Base-by-base conservation (phyloP, 2,113 vertebrate species). In the Urocynchramus pylzowi region DNA sequence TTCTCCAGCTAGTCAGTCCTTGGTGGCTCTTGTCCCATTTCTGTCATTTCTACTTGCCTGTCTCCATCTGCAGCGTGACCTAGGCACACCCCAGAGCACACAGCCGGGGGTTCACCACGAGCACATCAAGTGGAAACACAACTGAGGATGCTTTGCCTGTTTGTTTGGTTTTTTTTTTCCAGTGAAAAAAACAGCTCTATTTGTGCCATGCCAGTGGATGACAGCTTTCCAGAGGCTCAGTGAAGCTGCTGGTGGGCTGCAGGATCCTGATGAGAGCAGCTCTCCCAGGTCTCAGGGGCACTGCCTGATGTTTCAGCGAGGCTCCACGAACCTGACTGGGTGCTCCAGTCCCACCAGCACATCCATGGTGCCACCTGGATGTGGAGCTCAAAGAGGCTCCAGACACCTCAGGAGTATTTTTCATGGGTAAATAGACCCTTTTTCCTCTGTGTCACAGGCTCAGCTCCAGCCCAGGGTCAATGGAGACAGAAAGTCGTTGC, bases 31-130 rank as follows among this genome's bases (percentile, higher is more conserved):
- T 23, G 2, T 18, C 24, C 45, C 16, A 6, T 65, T 74, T 30
- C 64, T n/a, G 6, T 19, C 12, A 37, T 10, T n/a, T 31, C 17
- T 7, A 0, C 23, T 53, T 39, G 47, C 28, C n/a, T 47, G 19
- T 19, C 56, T 47, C 59, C 28, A 18, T 8, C 7, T 41, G 24
- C 54, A 23, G 3, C 0, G 37, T 11, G 44, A 24, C 61, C 73
- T 27, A 28, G 33, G 4, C 5, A 0, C 18, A 22, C 19, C 10
- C 0, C 0, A 59, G 33, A 0, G 3, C 6, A 0, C 60, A 33
- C 12, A 2, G 41, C 22, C 4, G 3, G 39, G 41, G 9, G 37
- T 54, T 73, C 60, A 21, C 69, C 16, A 12, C 23, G 64, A 65
- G 18, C 47, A 41, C 20, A 6, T 21, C 4, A 3, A 42, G 26